Evolutionary conservation across 2,888 invertebrate species (phyloP).

Genomic region (Phytoseiulus persimilis): DNA sequence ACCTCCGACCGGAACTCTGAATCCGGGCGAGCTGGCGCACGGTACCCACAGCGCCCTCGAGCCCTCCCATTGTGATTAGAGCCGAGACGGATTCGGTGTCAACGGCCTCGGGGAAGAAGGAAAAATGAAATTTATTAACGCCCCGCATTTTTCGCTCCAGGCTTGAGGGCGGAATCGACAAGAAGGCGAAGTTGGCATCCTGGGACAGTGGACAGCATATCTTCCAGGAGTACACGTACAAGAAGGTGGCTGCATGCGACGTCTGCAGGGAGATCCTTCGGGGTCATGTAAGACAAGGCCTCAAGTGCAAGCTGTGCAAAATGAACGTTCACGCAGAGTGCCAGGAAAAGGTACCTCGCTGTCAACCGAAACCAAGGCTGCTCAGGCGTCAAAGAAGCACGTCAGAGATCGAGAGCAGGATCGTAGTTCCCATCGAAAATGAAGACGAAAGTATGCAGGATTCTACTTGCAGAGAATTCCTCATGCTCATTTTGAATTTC

Average conservation of each 20-base stretch:
- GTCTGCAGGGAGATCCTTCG: conserved; percentile 82
- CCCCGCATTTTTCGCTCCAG: conserved; percentile 14
- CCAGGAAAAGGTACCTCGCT: conserved; percentile 60
- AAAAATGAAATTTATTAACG: neutral
- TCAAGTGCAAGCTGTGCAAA: conserved; percentile 80
- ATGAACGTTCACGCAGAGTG: conserved; percentile 84
- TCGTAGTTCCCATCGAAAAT: conserved; percentile 45
- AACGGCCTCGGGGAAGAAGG: neutral
- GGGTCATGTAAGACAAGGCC: conserved; percentile 84
- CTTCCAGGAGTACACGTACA: conserved; percentile 87
- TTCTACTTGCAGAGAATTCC: neutral
- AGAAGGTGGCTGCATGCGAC: conserved; percentile 89
- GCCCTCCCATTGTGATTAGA: neutral
- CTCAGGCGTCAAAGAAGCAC: conserved; percentile 80
- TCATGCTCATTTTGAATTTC: no score
- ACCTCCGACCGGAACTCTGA: neutral
- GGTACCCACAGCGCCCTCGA: neutral
- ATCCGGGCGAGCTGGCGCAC: neutral
- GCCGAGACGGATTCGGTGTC: neutral
- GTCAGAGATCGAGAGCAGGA: conserved; percentile 55
- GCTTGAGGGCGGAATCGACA: conserved; percentile 42
- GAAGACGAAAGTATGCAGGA: conserved; percentile 47
- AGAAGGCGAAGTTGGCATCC: conserved; percentile 42
- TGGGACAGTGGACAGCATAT: conserved; percentile 66
- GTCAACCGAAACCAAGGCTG: conserved; percentile 67